Evolutionary conservation across 2,888 invertebrate species (phyloP), one percentile per base, ranked within the genome.

Genomic region (Rotaria sp.): DNA sequence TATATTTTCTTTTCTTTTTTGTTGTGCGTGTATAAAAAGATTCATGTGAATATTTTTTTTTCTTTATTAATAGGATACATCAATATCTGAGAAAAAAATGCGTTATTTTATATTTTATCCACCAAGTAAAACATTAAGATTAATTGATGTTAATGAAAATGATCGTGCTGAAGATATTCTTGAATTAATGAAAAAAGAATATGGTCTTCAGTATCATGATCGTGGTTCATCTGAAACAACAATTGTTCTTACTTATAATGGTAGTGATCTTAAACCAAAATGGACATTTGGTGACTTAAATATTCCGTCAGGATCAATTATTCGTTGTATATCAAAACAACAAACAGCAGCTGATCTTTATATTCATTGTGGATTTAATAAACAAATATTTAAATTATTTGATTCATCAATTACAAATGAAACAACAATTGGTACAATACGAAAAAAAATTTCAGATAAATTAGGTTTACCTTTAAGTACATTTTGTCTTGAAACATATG

Each of bases 211-310:
- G n/a, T 1, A 10, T 2, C 10, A 26, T 21, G 80, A 45, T n/a
- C n/a, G 26, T 45, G 41, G n/a, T 15, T 24, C 24, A 45, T 80
- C 80, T 0, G 45, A 80, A 45, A 24, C 26, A 45, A 45, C 80
- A 15, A 26, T 91, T 55, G 89, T 90, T n/a, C 88, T 91, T 30
- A 89, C 88, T n/a, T 91, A 90, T 86, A 89, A 89, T 84, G 91
- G 91, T 4, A 88, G 90, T 2, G 90, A 90, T 59, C 89, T 91
- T 21, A 88, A 89, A 18, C 90, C 90, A 87, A 67, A 88, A 45
- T 91, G 91, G 91, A 88, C 89, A 75, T 88, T 91, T 85, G 89
- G 89, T 0, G 91, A 91, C 85, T 88, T 91, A 26, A 90, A 90
- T 11, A 89, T 91, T 85, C 87, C 89, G n/a, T 89, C 90, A 0